Percentiles rank a stretch among this genome's conserved stretches.
phyloP scores from a whole-genome alignment of 1,140 invertebrate species.

The Trypoxylus dichotomus region DNA sequence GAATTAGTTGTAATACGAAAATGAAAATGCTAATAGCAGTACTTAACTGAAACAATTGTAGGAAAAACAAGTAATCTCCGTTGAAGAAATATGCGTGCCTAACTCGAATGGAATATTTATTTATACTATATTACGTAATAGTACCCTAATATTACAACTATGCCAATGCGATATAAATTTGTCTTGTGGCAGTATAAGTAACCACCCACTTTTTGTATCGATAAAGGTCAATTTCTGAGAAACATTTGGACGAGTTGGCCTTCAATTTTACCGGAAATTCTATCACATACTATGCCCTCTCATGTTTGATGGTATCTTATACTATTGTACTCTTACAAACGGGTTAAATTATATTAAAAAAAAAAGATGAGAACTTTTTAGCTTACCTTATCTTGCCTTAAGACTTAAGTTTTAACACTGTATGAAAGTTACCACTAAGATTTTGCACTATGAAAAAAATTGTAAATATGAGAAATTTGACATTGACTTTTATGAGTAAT shows the following conservation, averaged over 20 bases:
- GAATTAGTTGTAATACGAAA: too few relatives aligned
- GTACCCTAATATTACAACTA: too few relatives aligned
- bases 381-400: neutral
- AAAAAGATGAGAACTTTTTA: neutral
- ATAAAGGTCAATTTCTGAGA: neutral
- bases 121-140: too few relatives aligned
- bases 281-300: neutral
- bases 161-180: too few relatives aligned
- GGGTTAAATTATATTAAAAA: neutral
- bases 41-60: too few relatives aligned
- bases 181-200: neutral
- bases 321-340: too few relatives aligned
- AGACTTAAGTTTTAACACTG: too few relatives aligned
- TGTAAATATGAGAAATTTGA: neutral
- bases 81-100: too few relatives aligned
- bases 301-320: neutral
- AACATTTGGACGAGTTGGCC: neutral
- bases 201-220: neutral
- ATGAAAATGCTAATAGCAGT: too few relatives aligned
- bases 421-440: neutral
- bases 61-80: too few relatives aligned
- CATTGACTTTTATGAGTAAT: neutral
- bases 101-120: too few relatives aligned
- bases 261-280: constrained; percentile 19
- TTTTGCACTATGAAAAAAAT: neutral